Evolutionary conservation across 2,888 invertebrate species (phyloP).

Genomic region (Zygaena filipendulae): DNA sequence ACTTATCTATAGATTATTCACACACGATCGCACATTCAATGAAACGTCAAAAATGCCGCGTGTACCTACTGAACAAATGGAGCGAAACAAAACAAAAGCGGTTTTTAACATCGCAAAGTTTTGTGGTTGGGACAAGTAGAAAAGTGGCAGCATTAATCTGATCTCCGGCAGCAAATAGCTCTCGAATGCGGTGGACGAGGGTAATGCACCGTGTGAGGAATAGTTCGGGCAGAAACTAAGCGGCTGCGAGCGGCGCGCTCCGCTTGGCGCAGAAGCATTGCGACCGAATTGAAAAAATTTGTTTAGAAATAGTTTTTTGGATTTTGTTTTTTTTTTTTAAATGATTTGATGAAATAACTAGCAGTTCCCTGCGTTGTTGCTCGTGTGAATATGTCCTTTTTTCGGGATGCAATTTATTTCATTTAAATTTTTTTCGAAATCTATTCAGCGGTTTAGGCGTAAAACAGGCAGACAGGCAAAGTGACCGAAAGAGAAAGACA

Average conservation of each 20-base stretch:
- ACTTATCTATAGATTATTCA: too few species aligned
- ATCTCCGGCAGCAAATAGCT: conserved; percentile 57
- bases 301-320: too few species aligned
- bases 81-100: conserved; percentile 19
- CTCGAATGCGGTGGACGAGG: conserved; percentile 57
- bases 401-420: too few species aligned
- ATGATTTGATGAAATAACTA: too few species aligned
- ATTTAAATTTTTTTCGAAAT: too few species aligned
- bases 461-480: too few species aligned
- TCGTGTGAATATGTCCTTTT: conserved; percentile 23
- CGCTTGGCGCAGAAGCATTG: not conserved
- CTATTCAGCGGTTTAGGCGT: too few species aligned
- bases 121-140: conserved; percentile 55
- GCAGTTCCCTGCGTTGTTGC: conserved; percentile 2
- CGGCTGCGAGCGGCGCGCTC: conserved; percentile 30
- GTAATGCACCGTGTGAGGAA: conserved; percentile 58
- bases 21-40: not conserved
- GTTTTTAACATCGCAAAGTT: too few species aligned
- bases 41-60: not conserved
- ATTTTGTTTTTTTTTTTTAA: too few species aligned
- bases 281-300: not conserved
- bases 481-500: too few species aligned
- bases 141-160: conserved; percentile 66
- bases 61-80: conserved; percentile 21
- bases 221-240: conserved; percentile 50